A percentile compares a stretch with the other conserved stretches of the same genome.
phyloP scores from a whole-genome alignment of 2,888 invertebrate species.

The Nycteola revayana region DNA sequence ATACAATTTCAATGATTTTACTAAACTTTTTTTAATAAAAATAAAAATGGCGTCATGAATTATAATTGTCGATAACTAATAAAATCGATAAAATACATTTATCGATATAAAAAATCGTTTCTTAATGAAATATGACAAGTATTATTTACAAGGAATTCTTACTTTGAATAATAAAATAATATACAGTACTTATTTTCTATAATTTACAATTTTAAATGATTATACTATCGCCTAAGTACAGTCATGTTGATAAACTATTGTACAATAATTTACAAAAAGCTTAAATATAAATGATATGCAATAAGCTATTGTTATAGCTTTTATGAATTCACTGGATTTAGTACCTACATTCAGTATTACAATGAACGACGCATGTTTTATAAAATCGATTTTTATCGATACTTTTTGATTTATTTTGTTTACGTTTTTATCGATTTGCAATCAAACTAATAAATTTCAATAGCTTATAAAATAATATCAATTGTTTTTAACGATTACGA shows the following conservation, averaged over 20 bases:
- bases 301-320: conserved; percentile 59
- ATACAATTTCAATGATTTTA: no score
- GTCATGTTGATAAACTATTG: conserved; percentile 64
- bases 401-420: no score
- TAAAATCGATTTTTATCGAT: no score
- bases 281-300: conserved; percentile 78
- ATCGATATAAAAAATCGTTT: conserved; percentile 30
- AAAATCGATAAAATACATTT: conserved; percentile 9
- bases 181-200: conserved; percentile 55
- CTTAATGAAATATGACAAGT: conserved; percentile 39
- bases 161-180: conserved; percentile 62
- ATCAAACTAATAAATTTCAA: neutral
- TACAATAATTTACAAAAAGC: conserved; percentile 81
- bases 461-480: conserved; percentile 4
- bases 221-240: conserved; percentile 63
- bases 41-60: conserved; percentile 25
- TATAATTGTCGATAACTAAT: conserved; percentile 22
- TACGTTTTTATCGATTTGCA: no score
- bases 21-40: conserved; percentile 2
- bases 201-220: conserved; percentile 51
- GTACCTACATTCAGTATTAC: no score
- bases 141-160: conserved; percentile 74
- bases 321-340: conserved; percentile 26
- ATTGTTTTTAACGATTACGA: conserved; percentile 7
- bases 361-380: no score